Conservation (phyloP, 2,888 invertebrate genomes). For the Criorhina ranunculi region DNA sequence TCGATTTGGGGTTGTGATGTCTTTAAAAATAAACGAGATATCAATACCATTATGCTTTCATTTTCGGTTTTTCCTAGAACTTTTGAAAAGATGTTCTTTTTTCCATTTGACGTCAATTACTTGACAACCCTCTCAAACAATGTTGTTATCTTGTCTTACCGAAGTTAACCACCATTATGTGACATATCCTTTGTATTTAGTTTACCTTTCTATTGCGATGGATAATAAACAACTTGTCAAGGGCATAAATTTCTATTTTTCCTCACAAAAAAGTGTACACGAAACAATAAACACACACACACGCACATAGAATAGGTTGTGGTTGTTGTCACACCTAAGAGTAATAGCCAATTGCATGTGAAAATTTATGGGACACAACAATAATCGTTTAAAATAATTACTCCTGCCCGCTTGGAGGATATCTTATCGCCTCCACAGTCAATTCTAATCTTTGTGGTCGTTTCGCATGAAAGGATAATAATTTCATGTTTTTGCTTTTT, state of each 20-base stretch:
- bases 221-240: constrained; percentile 18
- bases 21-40: neutral
- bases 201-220: constrained; percentile 5
- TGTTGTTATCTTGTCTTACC: no score
- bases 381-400: constrained; percentile 71
- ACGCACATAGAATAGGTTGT: constrained; percentile 6
- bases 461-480: constrained; percentile 27
- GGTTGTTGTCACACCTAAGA: constrained; percentile 35
- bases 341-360: constrained; percentile 59
- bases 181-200: neutral
- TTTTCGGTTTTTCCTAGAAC: no score
- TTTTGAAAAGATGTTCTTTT: no score
- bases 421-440: constrained; percentile 30
- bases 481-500: constrained; percentile 19
- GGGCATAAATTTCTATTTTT: constrained; percentile 11
- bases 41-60: no score
- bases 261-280: constrained; percentile 4
- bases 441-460: neutral
- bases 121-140: no score
- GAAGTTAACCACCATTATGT: neutral
- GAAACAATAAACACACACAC: neutral
- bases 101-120: no score
- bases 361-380: constrained; percentile 56
- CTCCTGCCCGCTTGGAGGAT: constrained; percentile 34
- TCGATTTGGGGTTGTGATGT: neutral